Conservation (phyloP, 2,113 vertebrate species). For the Phoenicopterus ruber region DNA sequence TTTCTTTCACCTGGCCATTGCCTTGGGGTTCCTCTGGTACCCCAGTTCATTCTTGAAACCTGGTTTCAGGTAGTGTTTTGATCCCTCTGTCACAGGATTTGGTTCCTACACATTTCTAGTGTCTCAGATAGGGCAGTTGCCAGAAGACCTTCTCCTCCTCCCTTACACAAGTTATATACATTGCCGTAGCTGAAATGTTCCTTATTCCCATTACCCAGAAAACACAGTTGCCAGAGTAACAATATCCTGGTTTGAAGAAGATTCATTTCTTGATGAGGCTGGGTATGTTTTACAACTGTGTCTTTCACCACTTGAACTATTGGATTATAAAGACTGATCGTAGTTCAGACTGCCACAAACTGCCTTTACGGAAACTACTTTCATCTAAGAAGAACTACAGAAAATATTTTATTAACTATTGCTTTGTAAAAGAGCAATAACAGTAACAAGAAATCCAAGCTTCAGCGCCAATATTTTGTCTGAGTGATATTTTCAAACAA, state of each 20-base stretch:
- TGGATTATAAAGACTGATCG: background rate
- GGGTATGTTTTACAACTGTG: background rate
- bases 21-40: background rate
- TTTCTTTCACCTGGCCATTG: background rate
- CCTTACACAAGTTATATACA: background rate
- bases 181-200: background rate
- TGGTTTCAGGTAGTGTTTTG: background rate
- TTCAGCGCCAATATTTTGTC: background rate
- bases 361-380: background rate
- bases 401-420: background rate
- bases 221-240: background rate
- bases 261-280: background rate
- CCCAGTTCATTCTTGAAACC: background rate
- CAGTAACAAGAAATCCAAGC: background rate
- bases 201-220: background rate
- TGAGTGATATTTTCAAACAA: background rate
- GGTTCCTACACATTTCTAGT: background rate
- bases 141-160: background rate
- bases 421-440: background rate
- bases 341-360: background rate
- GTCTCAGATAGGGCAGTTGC: background rate
- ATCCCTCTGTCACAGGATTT: background rate
- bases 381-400: background rate
- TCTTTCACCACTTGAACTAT: background rate
- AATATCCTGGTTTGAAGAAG: background rate